Evolutionary conservation across 1,140 invertebrate species (phyloP).

Genomic region (Drosophila biarmipes): DNA sequence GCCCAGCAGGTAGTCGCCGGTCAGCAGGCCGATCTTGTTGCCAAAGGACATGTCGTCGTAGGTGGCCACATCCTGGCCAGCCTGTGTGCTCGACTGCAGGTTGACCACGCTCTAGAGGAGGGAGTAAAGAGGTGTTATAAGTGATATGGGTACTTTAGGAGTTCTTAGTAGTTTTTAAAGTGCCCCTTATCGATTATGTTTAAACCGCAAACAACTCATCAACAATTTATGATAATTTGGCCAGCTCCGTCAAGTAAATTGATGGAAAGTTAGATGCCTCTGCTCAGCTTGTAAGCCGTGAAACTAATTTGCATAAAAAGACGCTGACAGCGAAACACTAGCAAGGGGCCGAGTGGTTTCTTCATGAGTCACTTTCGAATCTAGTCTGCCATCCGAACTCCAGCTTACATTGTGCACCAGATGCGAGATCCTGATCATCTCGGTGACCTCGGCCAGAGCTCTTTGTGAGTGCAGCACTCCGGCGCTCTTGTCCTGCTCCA

Average conservation of each 20-base stretch:
- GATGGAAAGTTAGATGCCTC: constrained; percentile 4
- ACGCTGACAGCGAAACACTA: neutral
- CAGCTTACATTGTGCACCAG: constrained; percentile 93
- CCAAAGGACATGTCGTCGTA: constrained; percentile 95
- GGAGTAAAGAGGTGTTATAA: no score
- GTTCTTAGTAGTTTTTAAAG: no score
- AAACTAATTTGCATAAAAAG: constrained; percentile 5
- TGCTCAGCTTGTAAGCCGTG: neutral
- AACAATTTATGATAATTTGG: neutral
- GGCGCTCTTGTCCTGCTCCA: constrained; percentile 93
- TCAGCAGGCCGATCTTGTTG: constrained; percentile 97
- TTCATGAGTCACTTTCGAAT: neutral
- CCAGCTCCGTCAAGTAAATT: neutral
- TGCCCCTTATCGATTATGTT: no score
- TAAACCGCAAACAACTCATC: no score
- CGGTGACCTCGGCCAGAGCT: constrained; percentile 96
- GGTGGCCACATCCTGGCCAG: constrained; percentile 84
- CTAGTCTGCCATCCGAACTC: neutral
- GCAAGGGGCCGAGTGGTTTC: neutral
- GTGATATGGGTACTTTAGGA: no score
- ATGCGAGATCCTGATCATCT: constrained; percentile 99
- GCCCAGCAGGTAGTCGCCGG: constrained; percentile 96
- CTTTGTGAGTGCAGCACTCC: constrained; percentile 93
- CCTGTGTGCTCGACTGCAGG: constrained; percentile 87
- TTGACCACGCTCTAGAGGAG: constrained; percentile 89